Evolutionary conservation across 2,113 vertebrate genomes (phyloP), one percentile per base, ranked within the genome.

Genomic region (Lycaon pictus): DNA sequence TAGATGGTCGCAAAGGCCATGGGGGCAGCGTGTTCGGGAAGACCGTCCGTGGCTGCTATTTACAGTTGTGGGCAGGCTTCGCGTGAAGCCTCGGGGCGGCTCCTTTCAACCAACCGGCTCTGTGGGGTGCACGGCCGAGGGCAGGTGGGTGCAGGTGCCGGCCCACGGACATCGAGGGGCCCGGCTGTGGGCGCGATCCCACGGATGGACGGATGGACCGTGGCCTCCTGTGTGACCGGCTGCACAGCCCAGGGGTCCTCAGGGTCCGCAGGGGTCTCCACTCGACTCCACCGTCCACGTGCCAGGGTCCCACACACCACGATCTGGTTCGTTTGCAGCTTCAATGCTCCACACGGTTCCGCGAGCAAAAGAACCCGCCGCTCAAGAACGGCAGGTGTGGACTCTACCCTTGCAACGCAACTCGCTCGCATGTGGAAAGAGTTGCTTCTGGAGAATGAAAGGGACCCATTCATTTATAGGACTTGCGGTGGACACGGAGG

Each of bases 1-100:
- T 48, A 74, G 82, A 97, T 60, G 81, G 93, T 81, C 82, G 74
- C n/a, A 96, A 97, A 97, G 89, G 87, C 63, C 11, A 43, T 25
- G 83, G 71, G 43, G 48, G 35, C 58, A 84, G 29, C 67, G 12
- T 63, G 86, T 56, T 53, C 48, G 82, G 85, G 89, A 55, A 96
- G 72, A 76, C 71, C 13, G 65, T 69, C 56, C 29, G 48, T 10
- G 32, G 85, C 20, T n/a, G 71, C 82, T 97, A 95, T 92, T 74
- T 97, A 92, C 96, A 97, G 58, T 71, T 80, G 55, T 72, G 88
- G 60, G 20, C 69, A 32, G 84, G 32, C 48, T 85, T 15, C 69
- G 27, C 76, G 9, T 88, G 65, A 90, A 79, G 37, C 32, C 53
- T 51, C 1, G 27, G 56, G 48, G 15, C 7, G 60, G 67, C 25